Evolutionary conservation across 2,113 vertebrate species (phyloP), one percentile per base, ranked within the genome.

Genomic region (Synchiropus splendidus): DNA sequence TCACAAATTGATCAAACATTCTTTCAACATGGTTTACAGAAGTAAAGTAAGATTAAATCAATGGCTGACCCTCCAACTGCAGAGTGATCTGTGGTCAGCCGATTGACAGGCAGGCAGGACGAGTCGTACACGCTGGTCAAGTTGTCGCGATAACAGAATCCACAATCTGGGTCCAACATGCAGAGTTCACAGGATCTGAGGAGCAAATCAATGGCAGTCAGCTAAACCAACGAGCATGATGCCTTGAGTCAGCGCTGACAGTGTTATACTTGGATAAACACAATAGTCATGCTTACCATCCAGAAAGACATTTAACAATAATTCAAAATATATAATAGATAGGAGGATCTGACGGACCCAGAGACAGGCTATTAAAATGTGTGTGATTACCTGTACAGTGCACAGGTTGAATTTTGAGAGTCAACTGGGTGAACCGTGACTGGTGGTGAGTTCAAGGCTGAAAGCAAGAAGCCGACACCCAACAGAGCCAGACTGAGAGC

Each of bases 91-190:
- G 86, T 86, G 45, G 87, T 88, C 16, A 57, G 78, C 36, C 60
- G 75, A 51, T 72, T 75, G 51, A 89, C 83, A 37, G 87, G 86
- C 53, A 90, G 58, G 41, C 95, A 99, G 1, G 92, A 90, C 8
- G 92, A 88, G 18, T 90, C 74, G 6, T 72, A 56, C 64, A 90
- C 71, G 1, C 36, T 39, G 11, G 89, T 87, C 42, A 67, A 72
- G 51, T 95, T 95, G 49, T 90, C 76, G 56, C 66, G 84, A 60
- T 91, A 98, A 79, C 95, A 99, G 69, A 97, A 93, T 12, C 95
- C 95, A 58, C 95, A 99, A 52, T 54, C 59, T 12, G 93, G 89
- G 75, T 99, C 87, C 80, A 95, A 60, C 91, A 97, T 98, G 66
- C 95, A 99, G 16, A 64, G 58, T 12, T 94, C 86, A 67, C 95